phyloP scores from a whole-genome alignment of 1,140 invertebrate genomes.

The Sitobion miscanthi region DNA sequence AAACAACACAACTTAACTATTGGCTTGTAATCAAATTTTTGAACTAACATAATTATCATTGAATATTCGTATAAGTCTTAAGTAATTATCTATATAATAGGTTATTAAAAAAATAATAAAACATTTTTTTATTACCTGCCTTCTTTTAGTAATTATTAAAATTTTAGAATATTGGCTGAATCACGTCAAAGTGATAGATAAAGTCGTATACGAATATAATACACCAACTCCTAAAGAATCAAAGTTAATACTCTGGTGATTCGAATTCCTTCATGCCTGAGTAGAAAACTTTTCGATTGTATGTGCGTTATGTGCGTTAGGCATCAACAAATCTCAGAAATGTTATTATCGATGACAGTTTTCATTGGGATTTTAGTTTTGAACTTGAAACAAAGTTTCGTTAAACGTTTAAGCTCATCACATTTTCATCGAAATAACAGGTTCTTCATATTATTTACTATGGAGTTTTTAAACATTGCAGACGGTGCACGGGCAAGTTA shows the following conservation, averaged over 20 bases:
- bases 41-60: neutral
- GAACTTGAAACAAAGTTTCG: neutral
- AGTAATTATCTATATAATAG: neutral
- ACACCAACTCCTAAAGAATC: neutral
- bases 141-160: neutral
- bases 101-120: neutral
- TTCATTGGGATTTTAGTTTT: neutral
- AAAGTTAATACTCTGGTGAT: constrained; percentile 23
- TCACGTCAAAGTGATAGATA: neutral
- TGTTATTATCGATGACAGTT: constrained; percentile 22
- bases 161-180: neutral
- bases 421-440: neutral
- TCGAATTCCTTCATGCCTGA: neutral
- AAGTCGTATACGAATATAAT: neutral
- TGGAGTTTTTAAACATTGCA: neutral
- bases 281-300: neutral
- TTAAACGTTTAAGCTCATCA: neutral
- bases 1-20: neutral
- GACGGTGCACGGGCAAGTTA: neutral
- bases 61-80: neutral
- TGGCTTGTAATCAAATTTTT: neutral
- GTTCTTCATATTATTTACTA: neutral
- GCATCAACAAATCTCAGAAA: constrained; percentile 15
- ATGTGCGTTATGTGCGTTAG: neutral
- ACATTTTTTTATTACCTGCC: neutral